Percentiles rank a stretch among this genome's conserved stretches.
Conservation (phyloP, 2,113 vertebrate genomes). For the Epinephelus cyanopodus region DNA sequence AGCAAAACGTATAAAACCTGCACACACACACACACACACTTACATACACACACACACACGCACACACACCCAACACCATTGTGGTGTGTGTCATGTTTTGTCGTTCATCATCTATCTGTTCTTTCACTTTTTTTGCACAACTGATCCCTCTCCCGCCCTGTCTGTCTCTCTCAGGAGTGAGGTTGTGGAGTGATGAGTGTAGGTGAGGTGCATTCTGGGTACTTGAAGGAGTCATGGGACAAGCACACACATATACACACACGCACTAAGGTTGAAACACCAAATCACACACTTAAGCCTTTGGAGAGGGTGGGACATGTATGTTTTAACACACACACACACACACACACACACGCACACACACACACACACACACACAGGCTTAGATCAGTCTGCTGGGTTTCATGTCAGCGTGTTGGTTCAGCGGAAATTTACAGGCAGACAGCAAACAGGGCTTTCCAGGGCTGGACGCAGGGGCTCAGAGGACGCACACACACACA, state of each 20-base stretch:
- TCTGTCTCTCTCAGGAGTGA: slow-evolving; percentile 9
- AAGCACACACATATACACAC: slow-evolving; percentile 13
- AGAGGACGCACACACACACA: not conserved
- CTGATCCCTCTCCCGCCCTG: slow-evolving; percentile 5
- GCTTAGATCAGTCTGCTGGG: slow-evolving; percentile 41
- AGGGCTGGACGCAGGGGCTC: slow-evolving; percentile 35
- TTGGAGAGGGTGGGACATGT: slow-evolving; percentile 30
- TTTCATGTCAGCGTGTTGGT: slow-evolving; percentile 41
- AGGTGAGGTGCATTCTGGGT: slow-evolving; percentile 57
- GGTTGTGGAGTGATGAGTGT: slow-evolving; percentile 7
- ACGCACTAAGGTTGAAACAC: not conserved
- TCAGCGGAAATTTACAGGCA: slow-evolving; percentile 38
- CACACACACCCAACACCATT: not conserved
- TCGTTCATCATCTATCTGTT: slow-evolving; percentile 21
- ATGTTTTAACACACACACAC: slow-evolving; percentile 10
- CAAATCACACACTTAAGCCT: slow-evolving; percentile 41
- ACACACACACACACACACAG: slow-evolving; percentile 28
- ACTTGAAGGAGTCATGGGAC: slow-evolving; percentile 3
- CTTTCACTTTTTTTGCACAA: slow-evolving; percentile 24
- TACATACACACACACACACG: not conserved
- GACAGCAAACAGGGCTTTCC: slow-evolving; percentile 34
- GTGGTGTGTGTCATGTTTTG: not conserved
- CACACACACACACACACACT: slow-evolving; percentile 14
- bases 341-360: slow-evolving; percentile 14
- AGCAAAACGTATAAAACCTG: slow-evolving; percentile 18